Conservation (phyloP, 2,888 invertebrate species). For the Drosophila mercatorum region DNA sequence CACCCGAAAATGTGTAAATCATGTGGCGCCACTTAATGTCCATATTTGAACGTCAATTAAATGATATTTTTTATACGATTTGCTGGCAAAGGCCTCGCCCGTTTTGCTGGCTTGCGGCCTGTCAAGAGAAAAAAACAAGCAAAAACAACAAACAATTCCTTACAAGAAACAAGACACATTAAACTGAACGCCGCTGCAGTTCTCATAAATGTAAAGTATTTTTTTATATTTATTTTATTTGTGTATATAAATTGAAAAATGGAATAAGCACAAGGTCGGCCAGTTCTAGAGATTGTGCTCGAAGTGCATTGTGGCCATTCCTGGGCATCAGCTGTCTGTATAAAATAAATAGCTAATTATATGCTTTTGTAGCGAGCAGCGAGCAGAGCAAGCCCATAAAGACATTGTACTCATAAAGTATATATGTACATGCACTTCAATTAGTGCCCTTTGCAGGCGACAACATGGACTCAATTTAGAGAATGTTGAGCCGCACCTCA, state of each 20-base stretch:
- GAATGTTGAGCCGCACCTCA: constrained; percentile 48
- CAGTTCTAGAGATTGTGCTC: constrained; percentile 55
- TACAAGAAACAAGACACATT: constrained; percentile 55
- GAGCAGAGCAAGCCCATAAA: constrained; percentile 16
- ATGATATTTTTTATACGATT: constrained; percentile 20
- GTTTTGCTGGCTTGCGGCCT: constrained; percentile 17
- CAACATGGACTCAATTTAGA: constrained; percentile 39
- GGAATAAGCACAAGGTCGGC: constrained; percentile 70
- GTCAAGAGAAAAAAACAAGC: constrained; percentile 17
- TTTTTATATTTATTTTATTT: constrained; percentile 4
- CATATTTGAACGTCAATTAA: constrained; percentile 56
- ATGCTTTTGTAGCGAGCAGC: constrained; percentile 18
- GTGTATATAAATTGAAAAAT: constrained; percentile 11
- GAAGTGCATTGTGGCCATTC: constrained; percentile 48
- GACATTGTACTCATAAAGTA: constrained; percentile 26
- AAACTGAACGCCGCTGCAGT: constrained; percentile 51
- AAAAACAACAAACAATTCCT: constrained; percentile 43
- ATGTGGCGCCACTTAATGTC: constrained; percentile 56
- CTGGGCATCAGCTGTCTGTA: constrained; percentile 22
- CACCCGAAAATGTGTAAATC: constrained; percentile 47
- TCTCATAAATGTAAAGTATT: constrained; percentile 40
- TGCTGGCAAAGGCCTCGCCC: constrained; percentile 48
- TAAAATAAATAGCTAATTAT: constrained; percentile 43
- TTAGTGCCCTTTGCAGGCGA: constrained; percentile 42
- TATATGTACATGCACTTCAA: constrained; percentile 46